These are phyloP conservation scores for Zeus faber DNA, from an alignment of 2,113 vertebrate genomes.

Conservation along the genomic window DNA sequence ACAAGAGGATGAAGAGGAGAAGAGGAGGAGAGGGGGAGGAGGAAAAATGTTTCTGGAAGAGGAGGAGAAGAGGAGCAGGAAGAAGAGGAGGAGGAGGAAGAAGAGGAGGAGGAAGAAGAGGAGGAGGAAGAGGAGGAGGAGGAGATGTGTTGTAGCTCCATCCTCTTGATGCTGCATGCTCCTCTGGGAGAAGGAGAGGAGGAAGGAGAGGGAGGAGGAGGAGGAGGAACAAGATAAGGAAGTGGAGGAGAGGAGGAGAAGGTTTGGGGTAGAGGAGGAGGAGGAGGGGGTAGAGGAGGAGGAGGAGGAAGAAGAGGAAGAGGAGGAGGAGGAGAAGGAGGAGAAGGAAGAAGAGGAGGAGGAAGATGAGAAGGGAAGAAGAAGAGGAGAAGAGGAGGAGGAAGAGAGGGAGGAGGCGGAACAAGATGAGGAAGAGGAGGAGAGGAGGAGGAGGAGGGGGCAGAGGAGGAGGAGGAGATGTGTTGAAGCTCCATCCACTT, in stretches of 20 bases:
- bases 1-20: no score
- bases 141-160: no score
- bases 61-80: no score
- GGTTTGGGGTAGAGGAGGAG: neutral
- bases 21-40: no score
- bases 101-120: no score
- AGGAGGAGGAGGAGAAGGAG: neutral
- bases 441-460: conserved; percentile 26
- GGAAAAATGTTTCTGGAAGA: no score
- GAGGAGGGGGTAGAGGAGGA: neutral
- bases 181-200: neutral
- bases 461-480: neutral
- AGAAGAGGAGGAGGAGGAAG: no score
- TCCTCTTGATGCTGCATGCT: no score
- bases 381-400: conserved; percentile 27
- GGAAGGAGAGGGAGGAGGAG: neutral
- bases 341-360: conserved; percentile 43
- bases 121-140: no score
- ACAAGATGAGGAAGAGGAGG: neutral
- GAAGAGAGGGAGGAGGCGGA: conserved; percentile 23
- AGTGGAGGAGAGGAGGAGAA: neutral
- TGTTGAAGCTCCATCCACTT: no score
- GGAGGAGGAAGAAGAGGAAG: neutral
- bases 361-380: conserved; percentile 2
- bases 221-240: neutral